These are phyloP conservation scores for Dicentrarchus labrax DNA, from an alignment of 2,113 vertebrate species.

Conservation along the genomic window DNA sequence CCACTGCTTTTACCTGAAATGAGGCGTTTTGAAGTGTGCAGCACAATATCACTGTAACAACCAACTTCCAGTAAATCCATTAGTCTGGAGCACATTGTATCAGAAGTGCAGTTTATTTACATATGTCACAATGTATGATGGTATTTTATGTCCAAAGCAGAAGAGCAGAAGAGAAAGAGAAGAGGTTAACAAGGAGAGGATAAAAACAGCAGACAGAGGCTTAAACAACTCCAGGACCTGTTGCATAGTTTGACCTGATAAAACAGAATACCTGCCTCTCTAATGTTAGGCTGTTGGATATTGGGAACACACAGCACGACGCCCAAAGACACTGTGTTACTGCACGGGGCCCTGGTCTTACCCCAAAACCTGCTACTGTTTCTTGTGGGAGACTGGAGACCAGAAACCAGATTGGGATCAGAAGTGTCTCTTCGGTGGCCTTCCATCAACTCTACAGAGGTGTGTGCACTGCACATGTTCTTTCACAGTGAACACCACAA, in stretches of 20 bases:
- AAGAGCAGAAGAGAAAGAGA: slow-evolving; percentile 4
- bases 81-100: not conserved
- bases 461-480: not conserved
- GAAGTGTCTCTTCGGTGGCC: not conserved
- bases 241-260: slow-evolving; percentile 75
- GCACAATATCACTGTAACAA: not conserved
- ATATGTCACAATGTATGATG: slow-evolving; percentile 43
- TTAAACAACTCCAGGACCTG: slow-evolving; percentile 13
- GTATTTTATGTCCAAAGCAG: not conserved
- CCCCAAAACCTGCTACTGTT: not conserved
- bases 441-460: not conserved
- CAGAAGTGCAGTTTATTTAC: slow-evolving; percentile 64
- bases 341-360: not conserved
- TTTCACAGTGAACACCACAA: not conserved
- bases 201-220: not conserved
- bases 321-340: not conserved
- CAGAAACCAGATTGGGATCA: not conserved
- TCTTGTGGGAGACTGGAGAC: slow-evolving; percentile 3
- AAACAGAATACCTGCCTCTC: slow-evolving; percentile 9
- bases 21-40: too few relatives aligned
- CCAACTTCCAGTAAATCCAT: not conserved
- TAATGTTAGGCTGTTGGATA: slow-evolving; percentile 11
- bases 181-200: not conserved
- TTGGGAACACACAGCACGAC: not conserved
- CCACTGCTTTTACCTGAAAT: not conserved